A percentile compares a stretch with the other conserved stretches of the same genome.
These are phyloP conservation scores for Cirrhinus mrigala DNA, from an alignment of 2,797 vertebrate genomes.

Conservation along the genomic window DNA sequence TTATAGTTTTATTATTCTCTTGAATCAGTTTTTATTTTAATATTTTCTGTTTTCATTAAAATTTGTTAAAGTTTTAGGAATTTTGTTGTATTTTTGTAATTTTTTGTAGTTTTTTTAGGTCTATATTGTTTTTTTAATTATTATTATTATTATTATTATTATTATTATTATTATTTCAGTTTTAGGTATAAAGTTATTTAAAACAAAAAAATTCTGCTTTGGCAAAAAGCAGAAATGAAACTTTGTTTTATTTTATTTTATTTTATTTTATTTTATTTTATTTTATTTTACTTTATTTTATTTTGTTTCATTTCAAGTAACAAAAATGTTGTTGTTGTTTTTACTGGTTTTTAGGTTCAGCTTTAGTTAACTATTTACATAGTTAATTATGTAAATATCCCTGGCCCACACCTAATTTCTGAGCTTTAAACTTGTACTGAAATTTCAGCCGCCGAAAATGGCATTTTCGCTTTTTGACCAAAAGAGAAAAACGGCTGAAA, in stretches of 20 bases:
- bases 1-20: not conserved
- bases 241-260: no score
- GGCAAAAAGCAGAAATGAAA: not conserved
- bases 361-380: not conserved
- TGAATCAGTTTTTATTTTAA: not conserved
- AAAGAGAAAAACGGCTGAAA: no score
- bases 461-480: no score
- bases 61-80: not conserved
- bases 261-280: not conserved
- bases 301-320: not conserved
- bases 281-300: not conserved
- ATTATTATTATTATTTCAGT: not conserved
- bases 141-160: no score
- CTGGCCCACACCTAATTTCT: not conserved
- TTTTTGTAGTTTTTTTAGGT: not conserved
- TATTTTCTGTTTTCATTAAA: not conserved
- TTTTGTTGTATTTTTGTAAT: not conserved
- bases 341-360: not conserved
- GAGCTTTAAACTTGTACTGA: not conserved
- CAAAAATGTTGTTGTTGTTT: not conserved
- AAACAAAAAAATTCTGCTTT: not conserved
- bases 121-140: no score
- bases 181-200: not conserved
- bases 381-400: not conserved
- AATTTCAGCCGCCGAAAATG: no score